Evolutionary conservation across 2,888 invertebrate genomes (phyloP), one percentile per base, ranked within the genome.

Genomic region (Agonum fuliginosum): DNA sequence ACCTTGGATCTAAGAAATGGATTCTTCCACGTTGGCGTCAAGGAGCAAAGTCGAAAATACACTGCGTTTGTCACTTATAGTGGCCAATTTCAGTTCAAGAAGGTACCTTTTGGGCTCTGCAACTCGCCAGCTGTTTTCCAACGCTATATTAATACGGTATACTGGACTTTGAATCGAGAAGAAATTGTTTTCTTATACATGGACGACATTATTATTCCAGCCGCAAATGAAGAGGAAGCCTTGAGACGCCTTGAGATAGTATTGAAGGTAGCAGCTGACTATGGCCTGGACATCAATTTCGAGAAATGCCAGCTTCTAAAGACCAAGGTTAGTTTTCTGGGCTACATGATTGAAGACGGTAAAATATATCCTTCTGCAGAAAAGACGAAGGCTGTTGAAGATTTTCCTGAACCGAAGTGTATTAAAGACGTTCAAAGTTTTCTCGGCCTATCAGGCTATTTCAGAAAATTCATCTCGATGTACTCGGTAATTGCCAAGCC

Each of bases 401-500:
- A 17, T 5, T 46, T 46, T 10, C 46, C 46, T 14, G 46, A 46
- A n/a, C 46, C 46, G 3, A 46, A 5, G n/a, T 5, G 14, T 12
- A 3, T 14, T 17, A 3, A 46, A 5, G 14, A 46, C 14, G 12
- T 46, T 5, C 46, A 46, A 46, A 14, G 14, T 5, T 46, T 46
- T 46, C 3, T 46, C 3, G 46, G 46, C 3, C 17, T 46, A 46
- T 3, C 46, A 14, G 62, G 74, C 3, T 79, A 73, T 48, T 79
- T 80, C 41, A 19, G 77, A 30, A 76, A 76, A n/a, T 80, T 78
- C 41, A 58, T 80, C 5, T 8, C 12, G 12, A n/a, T 20, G 3
- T 80, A 77, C 41, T 48, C 79, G 0, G 43, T 30, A 4, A 75
- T 79, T 5, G 75, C 78, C 6, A 34, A 67, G 8, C 30, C 30